phyloP scores from a whole-genome alignment of 2,797 vertebrate species.

The Pogoniulus pusillus region DNA sequence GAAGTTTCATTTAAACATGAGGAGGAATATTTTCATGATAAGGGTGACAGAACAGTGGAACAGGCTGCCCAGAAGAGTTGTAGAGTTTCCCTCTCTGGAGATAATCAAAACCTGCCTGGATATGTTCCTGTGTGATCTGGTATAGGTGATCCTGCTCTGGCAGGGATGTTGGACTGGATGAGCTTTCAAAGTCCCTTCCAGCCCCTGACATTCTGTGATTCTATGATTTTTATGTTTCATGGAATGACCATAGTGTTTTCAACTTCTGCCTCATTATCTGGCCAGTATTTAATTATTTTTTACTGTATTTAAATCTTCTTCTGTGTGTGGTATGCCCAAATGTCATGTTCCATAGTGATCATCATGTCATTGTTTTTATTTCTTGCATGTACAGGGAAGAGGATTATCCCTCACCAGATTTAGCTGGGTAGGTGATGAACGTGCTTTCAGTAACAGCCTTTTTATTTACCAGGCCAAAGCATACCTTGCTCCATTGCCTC shows the following conservation, averaged over 20 bases:
- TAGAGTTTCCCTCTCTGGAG: too few species aligned
- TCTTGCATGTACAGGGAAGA: constrained; percentile 88
- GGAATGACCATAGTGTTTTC: neutral
- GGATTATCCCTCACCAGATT: constrained; percentile 91
- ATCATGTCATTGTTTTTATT: constrained; percentile 73
- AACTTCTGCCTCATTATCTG: neutral
- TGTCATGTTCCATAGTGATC: constrained; percentile 30
- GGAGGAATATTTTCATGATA: too few species aligned
- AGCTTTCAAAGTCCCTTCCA: too few species aligned
- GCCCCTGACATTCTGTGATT: too few species aligned
- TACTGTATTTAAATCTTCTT: neutral
- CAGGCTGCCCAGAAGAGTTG: too few species aligned
- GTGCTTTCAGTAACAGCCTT: constrained; percentile 10
- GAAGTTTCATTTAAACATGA: too few species aligned
- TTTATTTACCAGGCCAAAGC: constrained; percentile 59
- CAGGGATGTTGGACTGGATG: too few species aligned
- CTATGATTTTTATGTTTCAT: too few species aligned
- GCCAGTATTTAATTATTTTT: neutral
- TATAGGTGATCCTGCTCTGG: too few species aligned
- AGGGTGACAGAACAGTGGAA: too few species aligned
- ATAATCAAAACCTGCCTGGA: too few species aligned
- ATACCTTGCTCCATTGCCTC: neutral
- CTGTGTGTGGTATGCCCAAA: neutral
- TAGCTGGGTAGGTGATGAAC: constrained; percentile 91
- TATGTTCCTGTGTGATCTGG: too few species aligned